phyloP scores from a whole-genome alignment of 2,113 vertebrate genomes.

The Ciconia maguari region DNA sequence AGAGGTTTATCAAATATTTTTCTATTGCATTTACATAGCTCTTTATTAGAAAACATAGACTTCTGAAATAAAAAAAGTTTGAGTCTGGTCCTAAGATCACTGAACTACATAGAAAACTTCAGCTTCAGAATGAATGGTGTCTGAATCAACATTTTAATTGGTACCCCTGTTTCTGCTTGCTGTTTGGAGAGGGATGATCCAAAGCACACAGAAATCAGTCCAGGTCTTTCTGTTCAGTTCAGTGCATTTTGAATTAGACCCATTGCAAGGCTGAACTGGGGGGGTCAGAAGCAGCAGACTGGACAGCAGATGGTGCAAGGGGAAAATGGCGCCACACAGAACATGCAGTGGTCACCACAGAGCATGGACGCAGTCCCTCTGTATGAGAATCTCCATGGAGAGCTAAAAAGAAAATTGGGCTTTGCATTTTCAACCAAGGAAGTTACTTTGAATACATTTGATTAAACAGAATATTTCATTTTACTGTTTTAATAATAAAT shows the following conservation, averaged over 20 bases:
- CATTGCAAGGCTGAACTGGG: background rate
- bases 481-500: conserved; percentile 67
- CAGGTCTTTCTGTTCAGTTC: background rate
- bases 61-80: background rate
- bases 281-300: background rate
- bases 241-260: fast-evolving
- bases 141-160: background rate
- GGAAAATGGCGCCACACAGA: background rate
- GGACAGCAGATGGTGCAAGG: background rate
- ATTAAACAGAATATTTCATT: conserved; percentile 67
- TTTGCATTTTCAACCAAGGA: background rate
- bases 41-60: background rate
- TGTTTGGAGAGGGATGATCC: background rate
- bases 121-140: background rate
- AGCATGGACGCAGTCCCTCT: fast-evolving
- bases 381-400: background rate
- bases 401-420: background rate
- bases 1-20: background rate
- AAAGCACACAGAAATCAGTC: background rate
- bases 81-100: background rate
- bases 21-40: background rate
- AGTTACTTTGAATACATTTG: conserved; percentile 15
- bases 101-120: background rate
- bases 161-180: background rate
- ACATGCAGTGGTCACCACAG: background rate